Conservation (phyloP, 2,888 invertebrate species). For the Listrodromus nycthemerus region DNA sequence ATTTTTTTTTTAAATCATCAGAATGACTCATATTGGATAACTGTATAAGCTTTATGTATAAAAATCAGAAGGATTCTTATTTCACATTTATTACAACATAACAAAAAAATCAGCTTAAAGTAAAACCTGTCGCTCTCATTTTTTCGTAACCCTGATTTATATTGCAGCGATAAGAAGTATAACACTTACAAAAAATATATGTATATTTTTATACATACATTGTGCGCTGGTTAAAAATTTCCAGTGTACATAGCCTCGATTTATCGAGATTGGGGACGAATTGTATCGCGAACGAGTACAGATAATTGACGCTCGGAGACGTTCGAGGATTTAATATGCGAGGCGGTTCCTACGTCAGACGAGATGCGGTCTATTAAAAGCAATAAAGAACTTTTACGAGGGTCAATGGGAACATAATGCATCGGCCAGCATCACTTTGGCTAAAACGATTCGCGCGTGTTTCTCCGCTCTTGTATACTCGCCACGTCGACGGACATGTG, state of each 20-base stretch:
- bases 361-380: constrained; percentile 53
- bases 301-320: constrained; percentile 11
- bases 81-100: not conserved
- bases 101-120: not conserved
- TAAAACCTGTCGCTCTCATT: not conserved
- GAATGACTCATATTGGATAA: not conserved
- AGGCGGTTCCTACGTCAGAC: constrained; percentile 44
- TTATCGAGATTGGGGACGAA: constrained; percentile 1
- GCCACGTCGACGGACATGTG: constrained; percentile 18
- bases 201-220: not conserved
- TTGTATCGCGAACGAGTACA: constrained; percentile 9
- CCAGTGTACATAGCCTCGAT: not conserved
- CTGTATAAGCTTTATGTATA: not conserved
- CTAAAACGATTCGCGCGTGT: constrained; percentile 43
- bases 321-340: not conserved
- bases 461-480: not conserved
- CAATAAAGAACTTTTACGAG: constrained; percentile 61
- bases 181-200: not conserved
- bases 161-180: not conserved
- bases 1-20: not conserved
- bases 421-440: constrained; percentile 32
- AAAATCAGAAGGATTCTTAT: not conserved
- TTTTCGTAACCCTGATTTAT: not conserved
- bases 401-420: constrained; percentile 61
- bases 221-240: not conserved